phyloP scores from a whole-genome alignment of 2,797 vertebrate species.

The Hirundo rustica region DNA sequence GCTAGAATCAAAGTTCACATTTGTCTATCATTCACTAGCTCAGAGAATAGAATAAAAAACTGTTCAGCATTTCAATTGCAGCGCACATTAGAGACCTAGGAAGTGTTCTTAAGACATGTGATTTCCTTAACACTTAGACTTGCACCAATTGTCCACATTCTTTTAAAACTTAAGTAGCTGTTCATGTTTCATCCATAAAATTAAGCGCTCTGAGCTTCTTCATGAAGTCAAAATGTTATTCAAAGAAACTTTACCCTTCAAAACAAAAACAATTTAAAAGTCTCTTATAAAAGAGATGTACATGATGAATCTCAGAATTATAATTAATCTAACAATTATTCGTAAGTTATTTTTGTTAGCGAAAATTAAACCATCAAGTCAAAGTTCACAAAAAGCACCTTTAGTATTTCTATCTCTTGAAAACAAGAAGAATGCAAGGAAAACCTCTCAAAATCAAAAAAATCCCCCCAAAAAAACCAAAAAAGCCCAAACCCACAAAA shows the following conservation, averaged over 20 bases:
- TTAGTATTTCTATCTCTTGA: not conserved
- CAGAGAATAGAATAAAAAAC: not conserved
- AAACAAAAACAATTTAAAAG: not conserved
- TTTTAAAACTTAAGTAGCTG: not conserved
- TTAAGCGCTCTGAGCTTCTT: not conserved
- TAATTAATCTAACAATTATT: not conserved
- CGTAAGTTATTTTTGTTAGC: not conserved
- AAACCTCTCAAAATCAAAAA: not conserved
- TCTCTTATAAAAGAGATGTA: not conserved
- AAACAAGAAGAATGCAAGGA: not conserved
- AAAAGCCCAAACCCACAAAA: not conserved
- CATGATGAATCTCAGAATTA: not conserved
- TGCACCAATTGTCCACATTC: not conserved
- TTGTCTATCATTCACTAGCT: not conserved
- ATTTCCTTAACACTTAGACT: not conserved
- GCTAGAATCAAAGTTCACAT: not conserved
- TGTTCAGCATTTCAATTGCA: not conserved
- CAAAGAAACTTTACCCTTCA: not conserved
- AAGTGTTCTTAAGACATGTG: not conserved
- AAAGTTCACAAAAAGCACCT: not conserved
- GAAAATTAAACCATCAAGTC: not conserved
- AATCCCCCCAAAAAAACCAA: too few species aligned
- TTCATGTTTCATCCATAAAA: not conserved
- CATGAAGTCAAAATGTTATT: not conserved
- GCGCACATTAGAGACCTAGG: not conserved